Percentiles rank a stretch among this genome's conserved stretches.
These are phyloP conservation scores for Caenorhabditis inopinata DNA, from an alignment of 1,140 invertebrate genomes.

Conservation along the genomic window DNA sequence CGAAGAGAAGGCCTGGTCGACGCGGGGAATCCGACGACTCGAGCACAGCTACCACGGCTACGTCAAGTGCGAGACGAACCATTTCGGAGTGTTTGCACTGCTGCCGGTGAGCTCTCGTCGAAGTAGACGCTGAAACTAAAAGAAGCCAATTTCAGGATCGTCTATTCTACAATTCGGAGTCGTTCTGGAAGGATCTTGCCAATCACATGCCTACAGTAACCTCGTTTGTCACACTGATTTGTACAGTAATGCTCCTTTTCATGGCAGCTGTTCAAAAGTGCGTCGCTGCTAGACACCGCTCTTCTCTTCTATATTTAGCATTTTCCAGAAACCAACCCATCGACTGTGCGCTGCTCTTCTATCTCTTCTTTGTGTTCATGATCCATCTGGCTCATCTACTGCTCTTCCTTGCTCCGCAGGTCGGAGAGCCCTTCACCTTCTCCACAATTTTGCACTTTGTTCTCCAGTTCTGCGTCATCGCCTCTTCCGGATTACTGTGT, in stretches of 20 bases:
- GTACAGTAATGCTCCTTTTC: neutral
- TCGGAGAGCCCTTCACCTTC: conserved; percentile 41
- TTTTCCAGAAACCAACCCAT: conserved; percentile 22
- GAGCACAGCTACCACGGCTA: conserved; percentile 37
- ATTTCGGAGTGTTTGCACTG: conserved; percentile 35
- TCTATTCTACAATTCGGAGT: conserved; percentile 9
- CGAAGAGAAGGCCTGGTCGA: conserved; percentile 39
- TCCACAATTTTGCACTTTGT: conserved; percentile 31
- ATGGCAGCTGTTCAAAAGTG: conserved; percentile 34
- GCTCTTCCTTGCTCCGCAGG: conserved; percentile 36
- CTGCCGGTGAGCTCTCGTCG: conserved; percentile 1
- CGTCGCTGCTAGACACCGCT: neutral
- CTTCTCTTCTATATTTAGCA: no score
- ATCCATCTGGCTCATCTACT: conserved; percentile 34
- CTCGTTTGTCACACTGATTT: conserved; percentile 32
- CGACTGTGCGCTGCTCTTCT: conserved; percentile 36
- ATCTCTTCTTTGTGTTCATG: conserved; percentile 41
- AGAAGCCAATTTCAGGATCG: neutral
- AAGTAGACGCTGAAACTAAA: no score
- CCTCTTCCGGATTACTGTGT: conserved; percentile 26
- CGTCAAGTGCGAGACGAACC: conserved; percentile 41
- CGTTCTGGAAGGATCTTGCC: conserved; percentile 23
- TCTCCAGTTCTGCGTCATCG: conserved; percentile 43
- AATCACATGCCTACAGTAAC: conserved; percentile 37
- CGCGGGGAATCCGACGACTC: conserved; percentile 36